Conservation (phyloP, 2,888 invertebrate species). For the Leucophora obtusa region DNA sequence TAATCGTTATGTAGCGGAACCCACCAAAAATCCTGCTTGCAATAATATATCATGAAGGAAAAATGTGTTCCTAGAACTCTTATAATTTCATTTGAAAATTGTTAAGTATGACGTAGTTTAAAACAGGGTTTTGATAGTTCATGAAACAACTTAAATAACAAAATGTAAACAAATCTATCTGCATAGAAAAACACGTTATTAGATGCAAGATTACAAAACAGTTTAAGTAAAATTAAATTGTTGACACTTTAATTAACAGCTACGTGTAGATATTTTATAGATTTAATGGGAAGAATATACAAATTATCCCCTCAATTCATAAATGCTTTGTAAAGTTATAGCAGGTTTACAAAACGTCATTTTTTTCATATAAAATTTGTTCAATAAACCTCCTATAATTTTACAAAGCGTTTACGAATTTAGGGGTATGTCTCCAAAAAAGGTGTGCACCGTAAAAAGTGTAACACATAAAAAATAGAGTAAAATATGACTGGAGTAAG, state of each 20-base stretch:
- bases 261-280: conserved; percentile 8
- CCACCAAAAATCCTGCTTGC: too few species aligned
- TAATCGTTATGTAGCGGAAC: too few species aligned
- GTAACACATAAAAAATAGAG: too few species aligned
- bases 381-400: too few species aligned
- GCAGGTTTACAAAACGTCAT: too few species aligned
- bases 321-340: too few species aligned
- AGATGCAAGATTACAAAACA: not conserved
- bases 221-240: conserved; percentile 13
- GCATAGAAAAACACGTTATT: not conserved
- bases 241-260: conserved; percentile 43
- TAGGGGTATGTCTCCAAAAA: too few species aligned
- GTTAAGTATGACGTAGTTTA: not conserved
- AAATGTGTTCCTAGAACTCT: not conserved
- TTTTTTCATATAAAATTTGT: too few species aligned
- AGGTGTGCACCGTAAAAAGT: too few species aligned
- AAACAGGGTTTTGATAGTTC: not conserved
- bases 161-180: conserved; percentile 4
- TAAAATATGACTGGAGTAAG: too few species aligned
- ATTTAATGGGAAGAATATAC: not conserved
- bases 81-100: not conserved
- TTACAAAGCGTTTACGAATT: too few species aligned
- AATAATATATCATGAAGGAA: not conserved
- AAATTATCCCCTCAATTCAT: too few species aligned
- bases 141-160: not conserved